These are phyloP conservation scores for Plebejus argus DNA, from an alignment of 2,888 invertebrate species.

Conservation along the genomic window DNA sequence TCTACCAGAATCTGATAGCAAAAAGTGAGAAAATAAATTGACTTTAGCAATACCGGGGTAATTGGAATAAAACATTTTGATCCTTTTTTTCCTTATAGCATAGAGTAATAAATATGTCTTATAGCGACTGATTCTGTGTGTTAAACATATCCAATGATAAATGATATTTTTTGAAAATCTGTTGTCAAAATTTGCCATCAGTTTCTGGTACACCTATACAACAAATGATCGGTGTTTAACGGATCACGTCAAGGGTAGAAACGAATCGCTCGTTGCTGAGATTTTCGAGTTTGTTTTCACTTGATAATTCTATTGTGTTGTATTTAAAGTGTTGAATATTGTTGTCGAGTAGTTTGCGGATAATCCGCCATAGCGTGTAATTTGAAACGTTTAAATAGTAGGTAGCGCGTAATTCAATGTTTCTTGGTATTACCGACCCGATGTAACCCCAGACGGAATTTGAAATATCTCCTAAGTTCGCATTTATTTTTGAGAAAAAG, in stretches of 20 bases:
- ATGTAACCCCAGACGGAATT: neutral
- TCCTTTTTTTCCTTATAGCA: too few species aligned
- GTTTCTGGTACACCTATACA: too few species aligned
- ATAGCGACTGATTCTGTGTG: too few species aligned
- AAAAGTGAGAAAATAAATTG: too few species aligned
- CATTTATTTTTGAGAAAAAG: neutral
- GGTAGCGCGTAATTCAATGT: conserved; percentile 10
- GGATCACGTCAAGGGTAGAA: neutral
- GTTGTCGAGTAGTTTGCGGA: conserved; percentile 19
- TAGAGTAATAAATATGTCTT: too few species aligned
- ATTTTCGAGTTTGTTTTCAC: conserved; percentile 24
- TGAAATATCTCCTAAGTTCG: neutral
- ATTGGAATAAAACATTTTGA: too few species aligned
- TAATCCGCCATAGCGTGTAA: conserved; percentile 2
- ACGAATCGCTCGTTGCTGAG: conserved; percentile 20
- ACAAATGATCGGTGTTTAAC: neutral
- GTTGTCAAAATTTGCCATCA: too few species aligned
- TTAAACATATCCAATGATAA: too few species aligned
- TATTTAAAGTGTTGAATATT: conserved; percentile 30
- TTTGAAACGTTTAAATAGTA: neutral
- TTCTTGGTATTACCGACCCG: neutral
- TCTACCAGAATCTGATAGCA: too few species aligned
- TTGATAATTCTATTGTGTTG: conserved; percentile 11
- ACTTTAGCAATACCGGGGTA: too few species aligned
- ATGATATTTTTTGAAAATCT: too few species aligned